Base-by-base conservation (phyloP, 2,113 vertebrate species). In the Burhinus bistriatus region DNA sequence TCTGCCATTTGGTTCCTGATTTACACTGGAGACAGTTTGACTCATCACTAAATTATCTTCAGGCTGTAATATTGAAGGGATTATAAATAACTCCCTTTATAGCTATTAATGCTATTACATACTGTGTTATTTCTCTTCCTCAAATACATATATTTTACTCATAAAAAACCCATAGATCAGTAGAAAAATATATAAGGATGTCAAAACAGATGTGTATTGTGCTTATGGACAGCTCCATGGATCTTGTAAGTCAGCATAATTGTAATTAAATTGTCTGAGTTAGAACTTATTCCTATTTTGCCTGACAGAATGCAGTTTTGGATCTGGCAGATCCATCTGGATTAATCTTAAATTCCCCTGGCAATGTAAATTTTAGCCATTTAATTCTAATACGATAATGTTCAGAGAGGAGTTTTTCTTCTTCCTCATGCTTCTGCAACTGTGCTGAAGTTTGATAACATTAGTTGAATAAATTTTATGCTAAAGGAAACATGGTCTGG, bases 41-140 rank as follows among this genome's bases (percentile, higher is more conserved):
- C 76, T 92, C 92, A 95, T 62, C 57, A 62, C 52, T 68, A 38
- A 93, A 71, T 87, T 79, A 93, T 95, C 73, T 92, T 92, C 83
- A 82, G 51, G 16, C 34, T 91, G 68, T 81, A 94, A 92, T 30
- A 40, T 49, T 64, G 57, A 93, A 57, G 32, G 32, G 38, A 93
- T 92, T 83, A 65, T 42, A 68, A 75, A 75, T 45, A 92, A 78
- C 27, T 95, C n/a, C 15, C 32, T 58, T 82, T 83, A 32, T 30
- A 86, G 83, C n/a, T 59, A 83, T 55, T 85, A 87, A 83, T 76
- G 57, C 16, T 32, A 55, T 52, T 64, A 68, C 22, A 71, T 84
- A 51, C 64, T 76, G 52, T 79, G 51, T 21, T 86, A 49, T 52
- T 90, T 83, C 15, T 30, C 40, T 58, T 82, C 54, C 69, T 52